Base-by-base conservation (phyloP, 2,888 invertebrate species). In the Drosophila dives region DNA sequence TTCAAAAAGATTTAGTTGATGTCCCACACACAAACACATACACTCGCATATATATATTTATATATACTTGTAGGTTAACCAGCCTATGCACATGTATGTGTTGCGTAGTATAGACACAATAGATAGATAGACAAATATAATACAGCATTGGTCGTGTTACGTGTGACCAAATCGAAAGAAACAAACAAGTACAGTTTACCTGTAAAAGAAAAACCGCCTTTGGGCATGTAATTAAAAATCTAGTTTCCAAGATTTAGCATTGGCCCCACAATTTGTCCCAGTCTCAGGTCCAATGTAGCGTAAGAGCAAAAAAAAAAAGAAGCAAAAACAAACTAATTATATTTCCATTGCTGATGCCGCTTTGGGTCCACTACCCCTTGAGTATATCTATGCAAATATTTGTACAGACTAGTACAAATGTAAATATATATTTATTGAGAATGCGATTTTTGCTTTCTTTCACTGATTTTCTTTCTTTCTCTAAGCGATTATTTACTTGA, bases 1-100 rank as follows among this genome's bases (percentile, higher is more conserved):
- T 77, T 64, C 36, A 66, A 65, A 73, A 50, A 83, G 54, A 83
- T 86, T 75, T 83, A 83, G 81, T 71, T 56, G 72, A 55, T 45
- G 45, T 69, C 67, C 64, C 70, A 54, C 54, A 32, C 55, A 55
- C 63, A 49, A 59, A 58, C 51, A 40, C 65, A 45, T 50, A 40
- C 55, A 42, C 51, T 58, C 45, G 2, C 23, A 23, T 15, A 61
- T 51, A 53, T 26, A 36, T 34, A 20, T 42, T 1, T 42, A 42
- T 42, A 45, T 40, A 17, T 17, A 3, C n/a, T 2, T n/a, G n/a
- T n/a, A 42, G 29, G 17, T 12, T 45, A 45, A 36, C 12, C 45
- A 40, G 34, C n/a, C 58, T 63, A 67, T 56, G 51, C 51, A 60
- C 10, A 54, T 48, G 51, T 45, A 42, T 63, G 12, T 69, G 45